Evolutionary conservation across 2,888 invertebrate genomes (phyloP).

Genomic region (Gymnosoma rotundatum): DNA sequence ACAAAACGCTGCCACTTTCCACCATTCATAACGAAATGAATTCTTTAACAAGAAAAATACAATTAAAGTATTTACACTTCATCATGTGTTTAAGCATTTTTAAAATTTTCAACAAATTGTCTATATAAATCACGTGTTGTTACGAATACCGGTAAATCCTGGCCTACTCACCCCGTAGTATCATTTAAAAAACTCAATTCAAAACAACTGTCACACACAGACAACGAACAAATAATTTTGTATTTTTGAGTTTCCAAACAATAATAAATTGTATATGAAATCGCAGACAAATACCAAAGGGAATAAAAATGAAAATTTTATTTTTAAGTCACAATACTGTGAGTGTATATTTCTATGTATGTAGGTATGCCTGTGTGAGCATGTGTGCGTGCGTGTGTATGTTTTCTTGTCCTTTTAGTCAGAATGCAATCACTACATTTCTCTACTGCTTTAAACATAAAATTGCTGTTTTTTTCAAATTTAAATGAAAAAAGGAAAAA

Average conservation of each 20-base stretch:
- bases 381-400: not conserved
- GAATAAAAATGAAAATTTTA: slow-evolving; percentile 53
- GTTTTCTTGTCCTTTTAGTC: slow-evolving; percentile 6
- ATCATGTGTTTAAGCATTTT: no score
- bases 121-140: not conserved
- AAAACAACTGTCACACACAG: slow-evolving; percentile 65
- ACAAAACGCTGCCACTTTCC: no score
- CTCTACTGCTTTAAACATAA: slow-evolving; percentile 10
- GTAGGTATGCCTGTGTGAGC: not conserved
- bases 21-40: no score
- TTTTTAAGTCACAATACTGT: slow-evolving; percentile 32
- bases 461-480: slow-evolving; percentile 48
- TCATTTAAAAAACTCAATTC: slow-evolving; percentile 55
- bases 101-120: not conserved
- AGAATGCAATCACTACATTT: not conserved
- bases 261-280: slow-evolving; percentile 63
- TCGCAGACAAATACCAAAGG: slow-evolving; percentile 67
- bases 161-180: not conserved
- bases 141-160: not conserved
- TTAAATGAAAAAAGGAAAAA: slow-evolving; percentile 22
- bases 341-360: not conserved
- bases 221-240: slow-evolving; percentile 49
- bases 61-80: no score
- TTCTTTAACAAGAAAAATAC: no score
- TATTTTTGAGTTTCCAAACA: slow-evolving; percentile 34